Evolutionary conservation across 2,888 invertebrate genomes (phyloP), one percentile per base, ranked within the genome.

Genomic region (Schizotus pectinicornis): DNA sequence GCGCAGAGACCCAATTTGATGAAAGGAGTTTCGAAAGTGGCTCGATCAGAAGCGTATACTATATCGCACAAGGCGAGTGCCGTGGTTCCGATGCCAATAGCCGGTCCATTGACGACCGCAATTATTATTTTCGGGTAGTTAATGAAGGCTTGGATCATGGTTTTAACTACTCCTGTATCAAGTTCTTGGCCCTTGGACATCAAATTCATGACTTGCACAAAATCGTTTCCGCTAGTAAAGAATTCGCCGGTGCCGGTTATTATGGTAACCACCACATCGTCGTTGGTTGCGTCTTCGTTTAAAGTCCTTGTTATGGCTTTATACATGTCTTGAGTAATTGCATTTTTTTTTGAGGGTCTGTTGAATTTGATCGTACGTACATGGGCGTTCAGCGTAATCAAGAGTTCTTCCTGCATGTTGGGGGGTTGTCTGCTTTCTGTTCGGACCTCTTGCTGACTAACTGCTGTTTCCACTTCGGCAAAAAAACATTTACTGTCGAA

Each of bases 81-180:
- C 0, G 98, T 98, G 2, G 89, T 90, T 37, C 90, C 89, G 67
- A 98, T 89, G 22, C 98, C 98, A 67, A 98, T 87, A 8, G 95
- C 94, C 37, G 96, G 96, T 1, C 98, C 98, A 83, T 98, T 97
- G 0, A 98, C 89, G 56, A 96, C 81, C 8, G 90, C 92, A 62
- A 98, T 84, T 38, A 98, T 76, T 33, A 95, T 80, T 80, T 98
- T 99, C 0, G 94, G 92, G 77, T 93, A 95, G 65, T 88, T 86
- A 63, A 96, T 92, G 67, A 95, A 88, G 0, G 91, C 83, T 56
- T 84, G 81, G 1, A 95, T 84, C 80, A 91, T 90, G 5, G 85
- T 56, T 49, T 67, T 61, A 8, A 71, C 62, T 1, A 33, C 22
- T 12, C 62, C 50, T 3, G 67, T 9, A 6, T 32, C 30, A 1